Evolutionary conservation across 2,113 vertebrate genomes (phyloP), one percentile per base, ranked within the genome.

Genomic region (Alethe diademata): DNA sequence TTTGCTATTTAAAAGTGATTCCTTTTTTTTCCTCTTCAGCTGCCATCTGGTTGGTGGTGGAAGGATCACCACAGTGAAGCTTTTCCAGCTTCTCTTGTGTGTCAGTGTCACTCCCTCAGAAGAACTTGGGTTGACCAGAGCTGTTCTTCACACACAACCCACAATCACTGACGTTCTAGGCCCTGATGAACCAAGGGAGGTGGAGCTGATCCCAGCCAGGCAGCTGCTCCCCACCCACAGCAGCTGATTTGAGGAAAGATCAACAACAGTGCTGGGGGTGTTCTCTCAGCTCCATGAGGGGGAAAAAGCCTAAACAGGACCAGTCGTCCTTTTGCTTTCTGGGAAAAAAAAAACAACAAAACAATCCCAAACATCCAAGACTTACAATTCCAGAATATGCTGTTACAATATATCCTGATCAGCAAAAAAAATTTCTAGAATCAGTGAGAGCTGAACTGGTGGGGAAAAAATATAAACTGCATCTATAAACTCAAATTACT

Each of bases 241-340:
- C 45, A 19, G 56, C 48, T 40, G 48, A 2, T n/a, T 9, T 20
- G 43, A 54, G 50, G 3, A 19, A 33, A 25, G 6, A 6, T 2
- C 13, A 12, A 40, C 38, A 15, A 1, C 20, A 42, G 35, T 3
- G 16, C 4, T 60, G 24, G 8, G 33, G 20, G 2, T 22, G 40
- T 43, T 61, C 19, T n/a, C 22, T 48, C 9, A 3, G 23, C 40
- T 40, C 3, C 2, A 0, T 4, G n/a, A 83, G 23, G 8, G 2
- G 4, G 5, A 33, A 17, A 28, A 43, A 36, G 11, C 33, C 38
- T n/a, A 3, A 50, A 43, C 6, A 6, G 26, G 11, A 56, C 17
- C 35, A 53, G 24, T 26, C 4, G 24, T 26, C 4, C 12, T 61
- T 10, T 2, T 82, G 15, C 47, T 42, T 71, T 57, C 14, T 38